A percentile compares a stretch with the other conserved stretches of the same genome.
Conservation (phyloP, 2,797 vertebrate species). For the Gymnoscopelus microlampas region DNA sequence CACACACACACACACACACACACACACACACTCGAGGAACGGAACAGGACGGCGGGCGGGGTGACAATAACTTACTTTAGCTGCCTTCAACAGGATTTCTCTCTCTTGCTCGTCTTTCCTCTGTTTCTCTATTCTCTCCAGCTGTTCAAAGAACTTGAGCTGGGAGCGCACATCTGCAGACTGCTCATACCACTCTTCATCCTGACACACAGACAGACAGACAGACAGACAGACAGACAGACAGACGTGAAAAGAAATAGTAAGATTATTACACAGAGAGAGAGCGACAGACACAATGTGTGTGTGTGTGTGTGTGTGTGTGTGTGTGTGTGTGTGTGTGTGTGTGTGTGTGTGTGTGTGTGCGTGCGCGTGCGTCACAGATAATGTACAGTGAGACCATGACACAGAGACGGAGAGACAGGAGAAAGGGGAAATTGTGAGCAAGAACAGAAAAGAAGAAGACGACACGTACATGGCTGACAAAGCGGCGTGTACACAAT, state of each 20-base stretch:
- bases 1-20: conserved; percentile 25
- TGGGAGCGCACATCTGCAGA: conserved; percentile 87
- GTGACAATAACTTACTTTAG: conserved; percentile 82
- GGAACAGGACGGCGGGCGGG: neutral
- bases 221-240: conserved; percentile 17
- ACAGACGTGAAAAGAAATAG: neutral
- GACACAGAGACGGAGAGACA: too few species aligned
- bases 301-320: too few species aligned
- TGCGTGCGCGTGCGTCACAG: too few species aligned
- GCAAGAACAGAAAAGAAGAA: too few species aligned
- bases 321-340: neutral
- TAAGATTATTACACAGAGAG: conserved; percentile 15
- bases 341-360: neutral
- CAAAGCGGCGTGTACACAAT: too few species aligned
- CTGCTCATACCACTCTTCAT: conserved; percentile 87
- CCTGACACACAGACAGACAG: conserved; percentile 71
- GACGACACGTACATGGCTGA: too few species aligned
- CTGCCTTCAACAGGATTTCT: conserved; percentile 90
- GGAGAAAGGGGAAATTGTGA: too few species aligned
- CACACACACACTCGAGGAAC: conserved; percentile 9
- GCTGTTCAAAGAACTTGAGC: conserved; percentile 90
- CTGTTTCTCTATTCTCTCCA: conserved; percentile 91
- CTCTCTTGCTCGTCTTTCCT: conserved; percentile 90
- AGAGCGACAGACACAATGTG: neutral
- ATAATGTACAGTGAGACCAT: too few species aligned